These are phyloP conservation scores for Sialia sialis DNA, from an alignment of 2,113 vertebrate genomes.

Conservation along the genomic window DNA sequence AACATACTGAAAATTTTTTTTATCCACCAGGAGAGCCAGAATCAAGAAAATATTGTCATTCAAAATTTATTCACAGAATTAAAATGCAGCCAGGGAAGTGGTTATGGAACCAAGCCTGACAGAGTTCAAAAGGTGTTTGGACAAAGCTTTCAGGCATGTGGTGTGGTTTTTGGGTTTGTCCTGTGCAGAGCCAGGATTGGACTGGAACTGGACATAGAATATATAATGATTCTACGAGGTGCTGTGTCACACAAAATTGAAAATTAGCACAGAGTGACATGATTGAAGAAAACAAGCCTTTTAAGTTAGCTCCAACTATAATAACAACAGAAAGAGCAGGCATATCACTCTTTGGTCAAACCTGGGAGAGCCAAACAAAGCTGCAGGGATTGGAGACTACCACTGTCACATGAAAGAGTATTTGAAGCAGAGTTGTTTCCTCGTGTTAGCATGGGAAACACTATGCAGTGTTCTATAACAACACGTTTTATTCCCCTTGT, in stretches of 20 bases:
- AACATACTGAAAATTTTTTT: background rate
- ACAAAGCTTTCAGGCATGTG: rapidly evolving
- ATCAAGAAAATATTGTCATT: background rate
- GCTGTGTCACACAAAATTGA: background rate
- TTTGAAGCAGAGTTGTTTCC: background rate
- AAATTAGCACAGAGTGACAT: background rate
- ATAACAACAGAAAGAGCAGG: background rate
- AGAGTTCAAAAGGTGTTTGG: background rate
- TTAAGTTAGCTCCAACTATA: background rate
- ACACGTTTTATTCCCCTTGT: background rate
- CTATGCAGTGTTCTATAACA: background rate
- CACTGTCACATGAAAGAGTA: background rate
- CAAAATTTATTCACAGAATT: background rate
- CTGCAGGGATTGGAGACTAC: background rate
- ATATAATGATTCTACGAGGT: background rate
- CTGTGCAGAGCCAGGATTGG: background rate
- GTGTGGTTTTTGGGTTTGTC: background rate
- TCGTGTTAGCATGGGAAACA: background rate
- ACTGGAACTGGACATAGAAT: background rate
- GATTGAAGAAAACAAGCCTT: background rate
- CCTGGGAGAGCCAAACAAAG: background rate
- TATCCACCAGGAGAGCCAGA: background rate
- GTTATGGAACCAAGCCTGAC: background rate
- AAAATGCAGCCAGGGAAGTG: background rate
- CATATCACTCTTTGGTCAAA: background rate